Percentiles rank a stretch among this genome's conserved stretches.
These are phyloP conservation scores for Tineola bisselliella DNA, from an alignment of 2,888 invertebrate genomes.

Conservation along the genomic window DNA sequence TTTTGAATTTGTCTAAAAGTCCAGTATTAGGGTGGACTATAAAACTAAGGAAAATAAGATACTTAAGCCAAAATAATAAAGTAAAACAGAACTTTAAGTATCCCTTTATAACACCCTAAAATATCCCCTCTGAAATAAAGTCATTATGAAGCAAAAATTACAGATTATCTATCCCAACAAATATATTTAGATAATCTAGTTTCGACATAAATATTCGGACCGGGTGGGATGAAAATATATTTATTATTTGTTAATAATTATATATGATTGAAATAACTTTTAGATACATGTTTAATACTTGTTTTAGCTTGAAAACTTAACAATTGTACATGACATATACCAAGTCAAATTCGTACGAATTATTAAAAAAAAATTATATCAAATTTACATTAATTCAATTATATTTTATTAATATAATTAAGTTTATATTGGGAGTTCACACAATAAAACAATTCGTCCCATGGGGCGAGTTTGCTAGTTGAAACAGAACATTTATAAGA, in stretches of 20 bases:
- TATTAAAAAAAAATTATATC: too few relatives aligned
- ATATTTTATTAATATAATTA: too few relatives aligned
- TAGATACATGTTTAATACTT: too few relatives aligned
- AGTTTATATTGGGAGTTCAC: too few relatives aligned
- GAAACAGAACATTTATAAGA: neutral
- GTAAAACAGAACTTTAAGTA: neutral
- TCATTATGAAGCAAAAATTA: conserved; percentile 12
- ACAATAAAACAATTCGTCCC: neutral
- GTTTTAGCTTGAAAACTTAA: too few relatives aligned
- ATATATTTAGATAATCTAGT: neutral
- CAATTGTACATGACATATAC: too few relatives aligned
- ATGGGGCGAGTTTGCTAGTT: neutral
- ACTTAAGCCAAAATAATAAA: neutral
- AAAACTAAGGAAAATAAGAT: too few relatives aligned
- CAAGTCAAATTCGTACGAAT: too few relatives aligned
- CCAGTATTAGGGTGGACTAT: neutral
- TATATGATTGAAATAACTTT: too few relatives aligned
- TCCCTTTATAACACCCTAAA: neutral
- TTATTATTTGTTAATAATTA: too few relatives aligned
- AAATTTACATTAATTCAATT: too few relatives aligned
- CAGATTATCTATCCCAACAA: conserved; percentile 9
- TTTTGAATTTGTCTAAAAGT: neutral
- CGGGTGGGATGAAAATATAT: neutral
- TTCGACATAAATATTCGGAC: neutral
- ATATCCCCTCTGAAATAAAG: conserved; percentile 8